Evolutionary conservation across 1,140 invertebrate genomes (phyloP).

Genomic region (Apocrypta bakeri): DNA sequence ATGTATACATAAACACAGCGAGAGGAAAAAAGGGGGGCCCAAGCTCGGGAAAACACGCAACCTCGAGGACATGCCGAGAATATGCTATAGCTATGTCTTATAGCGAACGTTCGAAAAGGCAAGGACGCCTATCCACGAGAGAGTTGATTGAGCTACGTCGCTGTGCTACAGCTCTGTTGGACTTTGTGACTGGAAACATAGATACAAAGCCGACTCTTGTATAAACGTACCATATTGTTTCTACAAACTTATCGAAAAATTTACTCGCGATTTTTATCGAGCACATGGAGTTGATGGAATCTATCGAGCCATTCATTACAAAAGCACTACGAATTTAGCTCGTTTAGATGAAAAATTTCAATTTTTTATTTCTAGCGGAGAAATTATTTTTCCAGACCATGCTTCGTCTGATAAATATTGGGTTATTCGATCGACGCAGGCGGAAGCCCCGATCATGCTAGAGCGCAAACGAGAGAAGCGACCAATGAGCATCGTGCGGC

Average conservation of each 20-base stretch:
- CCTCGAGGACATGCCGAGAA: neutral
- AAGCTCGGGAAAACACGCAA: neutral
- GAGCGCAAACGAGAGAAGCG: neutral
- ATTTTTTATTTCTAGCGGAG: no score
- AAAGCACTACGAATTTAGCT: no score
- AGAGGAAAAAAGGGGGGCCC: neutral
- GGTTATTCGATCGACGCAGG: neutral
- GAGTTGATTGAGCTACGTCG: neutral
- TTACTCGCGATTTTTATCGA: neutral
- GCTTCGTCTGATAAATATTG: neutral
- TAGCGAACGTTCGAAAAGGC: conserved; percentile 9
- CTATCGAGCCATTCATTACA: no score
- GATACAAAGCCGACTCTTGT: neutral
- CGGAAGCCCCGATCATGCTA: neutral
- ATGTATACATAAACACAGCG: neutral
- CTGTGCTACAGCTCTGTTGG: neutral
- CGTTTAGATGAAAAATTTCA: no score
- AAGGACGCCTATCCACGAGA: conserved; percentile 9
- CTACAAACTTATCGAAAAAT: neutral
- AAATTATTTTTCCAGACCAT: neutral
- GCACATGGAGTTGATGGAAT: no score
- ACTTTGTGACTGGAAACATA: neutral
- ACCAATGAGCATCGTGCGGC: neutral
- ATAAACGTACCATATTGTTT: neutral
- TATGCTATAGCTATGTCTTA: neutral